Percentiles rank a stretch among this genome's conserved stretches.
Conservation (phyloP, 2,888 invertebrate genomes). For the Globia sparganii region DNA sequence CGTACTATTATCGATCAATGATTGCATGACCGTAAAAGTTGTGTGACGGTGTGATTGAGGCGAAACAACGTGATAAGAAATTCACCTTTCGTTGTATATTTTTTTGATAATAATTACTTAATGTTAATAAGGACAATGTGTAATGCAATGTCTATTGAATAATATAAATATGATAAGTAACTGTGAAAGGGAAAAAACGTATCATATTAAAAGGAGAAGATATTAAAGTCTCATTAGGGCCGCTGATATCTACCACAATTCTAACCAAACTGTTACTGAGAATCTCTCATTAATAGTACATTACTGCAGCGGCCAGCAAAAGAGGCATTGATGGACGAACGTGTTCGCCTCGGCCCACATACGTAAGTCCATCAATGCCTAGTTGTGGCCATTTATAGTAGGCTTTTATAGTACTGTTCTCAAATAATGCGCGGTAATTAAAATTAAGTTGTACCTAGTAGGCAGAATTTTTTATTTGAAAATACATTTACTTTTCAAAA, state of each 20-base stretch:
- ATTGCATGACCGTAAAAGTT: slow-evolving; percentile 16
- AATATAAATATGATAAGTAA: background rate
- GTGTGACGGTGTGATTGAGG: background rate
- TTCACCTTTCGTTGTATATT: slow-evolving; percentile 29
- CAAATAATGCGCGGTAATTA: too few relatives aligned
- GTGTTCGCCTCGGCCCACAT: too few relatives aligned
- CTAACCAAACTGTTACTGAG: background rate
- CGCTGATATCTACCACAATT: background rate
- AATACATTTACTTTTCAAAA: too few relatives aligned
- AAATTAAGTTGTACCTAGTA: too few relatives aligned
- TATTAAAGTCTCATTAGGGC: background rate
- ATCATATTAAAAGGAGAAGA: background rate
- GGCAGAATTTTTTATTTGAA: too few relatives aligned
- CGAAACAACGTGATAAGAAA: slow-evolving; percentile 39
- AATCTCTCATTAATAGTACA: too few relatives aligned
- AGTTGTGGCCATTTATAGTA: too few relatives aligned
- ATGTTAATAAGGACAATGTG: background rate
- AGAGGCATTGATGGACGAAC: too few relatives aligned
- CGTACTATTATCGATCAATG: background rate
- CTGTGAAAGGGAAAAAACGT: background rate
- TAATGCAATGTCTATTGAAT: background rate
- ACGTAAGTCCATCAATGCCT: too few relatives aligned
- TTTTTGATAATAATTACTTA: slow-evolving; percentile 23
- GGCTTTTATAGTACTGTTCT: too few relatives aligned
- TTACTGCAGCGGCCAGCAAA: too few relatives aligned